Conservation (phyloP, 2,797 vertebrate genomes). For the Bucorvus abyssinicus region DNA sequence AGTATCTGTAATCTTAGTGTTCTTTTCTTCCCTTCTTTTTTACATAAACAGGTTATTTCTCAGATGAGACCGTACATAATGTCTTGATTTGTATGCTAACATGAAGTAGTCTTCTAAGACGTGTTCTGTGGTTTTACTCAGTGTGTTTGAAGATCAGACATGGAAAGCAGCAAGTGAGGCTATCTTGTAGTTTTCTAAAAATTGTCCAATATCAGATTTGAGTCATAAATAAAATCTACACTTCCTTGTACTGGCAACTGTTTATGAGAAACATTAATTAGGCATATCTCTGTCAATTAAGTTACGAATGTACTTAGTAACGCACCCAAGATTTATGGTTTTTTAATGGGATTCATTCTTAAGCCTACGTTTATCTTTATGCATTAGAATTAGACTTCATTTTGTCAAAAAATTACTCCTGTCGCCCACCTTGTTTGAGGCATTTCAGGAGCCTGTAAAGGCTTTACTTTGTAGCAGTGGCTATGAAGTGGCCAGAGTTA, state of each 20-base stretch:
- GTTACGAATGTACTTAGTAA: background rate
- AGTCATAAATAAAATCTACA: background rate
- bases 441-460: background rate
- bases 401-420: background rate
- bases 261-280: background rate
- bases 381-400: background rate
- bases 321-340: background rate
- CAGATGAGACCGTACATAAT: rapidly evolving
- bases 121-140: background rate
- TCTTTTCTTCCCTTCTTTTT: background rate
- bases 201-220: background rate
- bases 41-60: background rate
- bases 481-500: background rate
- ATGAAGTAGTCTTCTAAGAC: background rate
- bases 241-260: background rate
- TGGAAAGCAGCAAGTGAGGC: background rate
- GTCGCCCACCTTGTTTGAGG: background rate
- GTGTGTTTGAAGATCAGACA: background rate
- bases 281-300: background rate
- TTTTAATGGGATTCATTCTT: background rate
- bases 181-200: background rate
- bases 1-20: background rate
- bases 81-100: background rate
- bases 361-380: background rate
- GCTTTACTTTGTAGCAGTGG: background rate